Conservation (phyloP, 2,888 invertebrate species). For the Bombylius major region DNA sequence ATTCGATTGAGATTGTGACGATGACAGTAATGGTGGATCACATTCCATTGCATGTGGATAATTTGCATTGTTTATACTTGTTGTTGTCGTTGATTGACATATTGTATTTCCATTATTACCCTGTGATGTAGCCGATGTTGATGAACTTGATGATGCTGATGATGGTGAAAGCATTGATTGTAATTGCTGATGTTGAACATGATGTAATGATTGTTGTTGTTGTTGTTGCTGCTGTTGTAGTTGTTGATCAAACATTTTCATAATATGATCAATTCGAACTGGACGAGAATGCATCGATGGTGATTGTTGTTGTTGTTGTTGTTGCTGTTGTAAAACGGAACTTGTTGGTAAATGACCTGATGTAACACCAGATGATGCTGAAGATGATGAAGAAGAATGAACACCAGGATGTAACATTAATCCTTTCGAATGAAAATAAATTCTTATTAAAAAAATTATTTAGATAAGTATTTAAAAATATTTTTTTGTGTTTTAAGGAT, state of each 20-base stretch:
- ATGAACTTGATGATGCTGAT: slow-evolving; percentile 16
- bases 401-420: slow-evolving; percentile 25
- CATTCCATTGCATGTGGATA: slow-evolving; percentile 61
- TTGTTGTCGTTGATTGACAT: slow-evolving; percentile 13
- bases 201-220: slow-evolving; percentile 16
- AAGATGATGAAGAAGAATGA: slow-evolving; percentile 21
- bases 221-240: slow-evolving; percentile 15
- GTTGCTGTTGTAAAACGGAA: not conserved
- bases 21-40: slow-evolving; percentile 48
- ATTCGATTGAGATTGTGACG: slow-evolving; percentile 4
- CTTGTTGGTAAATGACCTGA: not conserved
- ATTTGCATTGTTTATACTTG: slow-evolving; percentile 19
- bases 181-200: slow-evolving; percentile 21
- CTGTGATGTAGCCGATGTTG: slow-evolving; percentile 14
- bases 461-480: not conserved
- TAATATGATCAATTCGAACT: slow-evolving; percentile 20
- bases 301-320: slow-evolving; percentile 3
- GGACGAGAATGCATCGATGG: slow-evolving; percentile 16
- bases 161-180: slow-evolving; percentile 23
- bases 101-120: not conserved
- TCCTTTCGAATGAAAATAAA: slow-evolving; percentile 19
- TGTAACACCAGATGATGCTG: slow-evolving; percentile 14
- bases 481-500: not conserved
- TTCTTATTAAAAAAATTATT: not conserved
- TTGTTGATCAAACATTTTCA: slow-evolving; percentile 19